phyloP scores from a whole-genome alignment of 2,888 invertebrate genomes.

The Rotaria magnacalcarata region DNA sequence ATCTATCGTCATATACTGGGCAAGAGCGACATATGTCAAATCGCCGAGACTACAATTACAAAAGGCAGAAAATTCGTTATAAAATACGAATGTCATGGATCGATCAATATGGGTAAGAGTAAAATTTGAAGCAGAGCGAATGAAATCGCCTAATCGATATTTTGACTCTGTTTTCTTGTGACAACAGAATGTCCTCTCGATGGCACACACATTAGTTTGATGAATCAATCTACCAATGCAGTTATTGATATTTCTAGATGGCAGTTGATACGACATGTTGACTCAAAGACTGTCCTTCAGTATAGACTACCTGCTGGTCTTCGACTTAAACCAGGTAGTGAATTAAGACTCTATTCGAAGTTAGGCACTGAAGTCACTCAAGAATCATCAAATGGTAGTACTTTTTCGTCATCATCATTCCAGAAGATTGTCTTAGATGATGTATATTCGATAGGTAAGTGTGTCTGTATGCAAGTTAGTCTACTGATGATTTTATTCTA shows the following conservation, averaged over 20 bases:
- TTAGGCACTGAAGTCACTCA: not conserved
- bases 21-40: not conserved
- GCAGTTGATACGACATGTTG: not conserved
- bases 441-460: not conserved
- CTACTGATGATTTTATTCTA: not conserved
- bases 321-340: not conserved
- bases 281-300: not conserved
- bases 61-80: not conserved
- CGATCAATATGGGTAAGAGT: not conserved
- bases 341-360: slow-evolving; percentile 4
- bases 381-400: not conserved
- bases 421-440: not conserved
- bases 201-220: not conserved
- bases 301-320: not conserved
- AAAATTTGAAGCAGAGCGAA: not conserved
- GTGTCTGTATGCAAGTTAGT: not conserved
- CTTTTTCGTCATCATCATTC: not conserved
- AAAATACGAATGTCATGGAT: not conserved
- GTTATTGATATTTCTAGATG: not conserved
- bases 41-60: no score
- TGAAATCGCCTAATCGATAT: not conserved
- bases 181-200: not conserved
- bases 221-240: not conserved
- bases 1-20: not conserved
- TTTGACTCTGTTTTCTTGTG: not conserved